Conservation (phyloP, 2,113 vertebrate genomes). For the Lagopus muta region DNA sequence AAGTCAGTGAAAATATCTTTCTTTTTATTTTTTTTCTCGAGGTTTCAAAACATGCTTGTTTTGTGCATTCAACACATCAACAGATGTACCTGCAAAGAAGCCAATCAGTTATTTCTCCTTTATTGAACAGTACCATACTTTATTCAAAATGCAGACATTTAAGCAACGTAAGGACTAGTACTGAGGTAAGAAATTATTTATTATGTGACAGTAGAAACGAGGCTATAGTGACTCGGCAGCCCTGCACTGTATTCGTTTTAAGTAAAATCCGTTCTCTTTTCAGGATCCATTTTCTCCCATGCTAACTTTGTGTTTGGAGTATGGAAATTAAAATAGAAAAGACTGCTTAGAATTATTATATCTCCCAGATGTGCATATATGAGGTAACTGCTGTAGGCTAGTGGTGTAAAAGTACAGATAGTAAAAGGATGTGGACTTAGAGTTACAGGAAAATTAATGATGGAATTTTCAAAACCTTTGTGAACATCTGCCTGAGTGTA, state of each 20-base stretch:
- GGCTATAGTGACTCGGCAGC: rapidly evolving
- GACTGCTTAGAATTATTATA: not conserved
- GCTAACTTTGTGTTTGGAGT: not conserved
- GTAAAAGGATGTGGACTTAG: not conserved
- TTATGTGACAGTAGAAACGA: not conserved
- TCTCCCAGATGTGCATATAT: not conserved
- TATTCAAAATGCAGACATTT: not conserved
- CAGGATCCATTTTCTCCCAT: not conserved
- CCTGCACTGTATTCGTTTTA: not conserved
- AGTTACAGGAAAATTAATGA: not conserved
- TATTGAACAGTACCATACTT: not conserved
- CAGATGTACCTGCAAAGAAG: not conserved
- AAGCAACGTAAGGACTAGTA: not conserved
- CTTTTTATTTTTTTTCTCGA: not conserved
- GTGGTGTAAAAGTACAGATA: not conserved
- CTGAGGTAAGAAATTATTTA: not conserved
- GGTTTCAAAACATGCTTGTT: not conserved
- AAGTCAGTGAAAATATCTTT: not conserved
- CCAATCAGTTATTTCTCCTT: not conserved
- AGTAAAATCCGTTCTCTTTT: not conserved
- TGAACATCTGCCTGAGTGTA: not conserved
- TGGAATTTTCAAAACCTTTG: not conserved
- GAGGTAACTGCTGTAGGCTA: not conserved
- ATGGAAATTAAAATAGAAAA: not conserved
- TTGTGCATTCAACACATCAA: not conserved